These are phyloP conservation scores for Sminthopsis crassicaudata DNA, from an alignment of 2,113 vertebrate genomes.

Conservation along the genomic window DNA sequence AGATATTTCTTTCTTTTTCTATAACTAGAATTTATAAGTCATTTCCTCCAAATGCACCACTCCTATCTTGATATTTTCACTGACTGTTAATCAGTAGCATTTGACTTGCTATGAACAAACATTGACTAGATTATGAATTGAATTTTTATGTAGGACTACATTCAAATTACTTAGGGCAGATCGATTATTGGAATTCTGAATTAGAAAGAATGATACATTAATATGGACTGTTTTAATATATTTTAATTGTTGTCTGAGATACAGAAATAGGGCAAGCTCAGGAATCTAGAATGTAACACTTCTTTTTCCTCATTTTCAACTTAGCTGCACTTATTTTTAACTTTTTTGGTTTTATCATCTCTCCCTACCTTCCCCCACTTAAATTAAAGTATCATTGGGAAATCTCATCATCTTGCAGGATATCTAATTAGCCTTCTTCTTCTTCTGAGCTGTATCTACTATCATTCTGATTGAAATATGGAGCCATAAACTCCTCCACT, in stretches of 20 bases:
- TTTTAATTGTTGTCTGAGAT: not conserved
- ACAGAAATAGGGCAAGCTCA: not conserved
- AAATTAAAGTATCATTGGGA: not conserved
- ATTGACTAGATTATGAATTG: accelerated
- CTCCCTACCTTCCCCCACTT: too few species aligned
- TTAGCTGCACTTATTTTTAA: not conserved
- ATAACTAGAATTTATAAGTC: not conserved
- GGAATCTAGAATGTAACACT: not conserved
- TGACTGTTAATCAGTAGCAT: not conserved
- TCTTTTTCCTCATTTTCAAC: not conserved
- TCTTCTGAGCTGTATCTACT: not conserved
- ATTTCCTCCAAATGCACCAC: not conserved
- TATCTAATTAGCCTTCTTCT: not conserved
- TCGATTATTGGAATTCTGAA: not conserved
- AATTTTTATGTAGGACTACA: not conserved
- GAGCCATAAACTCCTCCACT: not conserved
- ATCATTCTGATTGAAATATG: not conserved
- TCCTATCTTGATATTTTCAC: not conserved
- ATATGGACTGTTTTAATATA: not conserved
- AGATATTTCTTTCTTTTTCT: not conserved
- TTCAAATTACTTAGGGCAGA: too few species aligned
- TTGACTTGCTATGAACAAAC: not conserved
- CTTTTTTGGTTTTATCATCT: not conserved
- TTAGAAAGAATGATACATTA: not conserved
- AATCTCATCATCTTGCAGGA: too few species aligned